Evolutionary conservation across 2,113 vertebrate species (phyloP).

Genomic region (Sebastes fasciatus): DNA sequence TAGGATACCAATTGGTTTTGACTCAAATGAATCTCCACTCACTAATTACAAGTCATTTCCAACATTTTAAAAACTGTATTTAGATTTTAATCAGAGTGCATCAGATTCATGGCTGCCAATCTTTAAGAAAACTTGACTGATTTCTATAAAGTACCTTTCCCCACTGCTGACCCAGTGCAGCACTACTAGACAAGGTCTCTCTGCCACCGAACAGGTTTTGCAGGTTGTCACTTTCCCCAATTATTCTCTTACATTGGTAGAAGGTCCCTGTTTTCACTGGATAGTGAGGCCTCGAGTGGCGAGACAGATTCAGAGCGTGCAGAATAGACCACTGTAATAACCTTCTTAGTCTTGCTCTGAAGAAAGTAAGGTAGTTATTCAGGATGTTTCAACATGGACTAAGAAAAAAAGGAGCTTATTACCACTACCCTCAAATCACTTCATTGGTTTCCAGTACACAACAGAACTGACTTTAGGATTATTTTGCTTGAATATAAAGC

Average conservation of each 20-base stretch:
- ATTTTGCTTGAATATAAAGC: neutral
- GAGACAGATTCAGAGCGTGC: neutral
- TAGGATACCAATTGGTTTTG: neutral
- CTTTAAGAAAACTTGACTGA: neutral
- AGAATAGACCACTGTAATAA: neutral
- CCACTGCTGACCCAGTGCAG: neutral
- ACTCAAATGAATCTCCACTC: neutral
- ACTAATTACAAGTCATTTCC: neutral
- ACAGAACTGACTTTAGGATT: neutral
- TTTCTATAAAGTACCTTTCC: neutral
- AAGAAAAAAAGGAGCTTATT: neutral
- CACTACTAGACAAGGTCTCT: neutral
- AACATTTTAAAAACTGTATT: neutral
- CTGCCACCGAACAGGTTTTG: slow-evolving; percentile 6
- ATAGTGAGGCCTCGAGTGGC: neutral
- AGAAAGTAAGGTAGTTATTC: neutral
- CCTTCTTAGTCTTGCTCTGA: neutral
- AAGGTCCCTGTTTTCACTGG: neutral
- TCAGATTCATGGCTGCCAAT: neutral
- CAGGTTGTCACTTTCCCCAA: slow-evolving; percentile 19
- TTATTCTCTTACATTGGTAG: neutral
- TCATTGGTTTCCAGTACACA: neutral
- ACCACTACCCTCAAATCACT: neutral
- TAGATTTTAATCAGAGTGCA: too few relatives aligned
- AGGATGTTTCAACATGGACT: neutral